phyloP scores from a whole-genome alignment of 2,797 vertebrate species.

The Netta rufina region DNA sequence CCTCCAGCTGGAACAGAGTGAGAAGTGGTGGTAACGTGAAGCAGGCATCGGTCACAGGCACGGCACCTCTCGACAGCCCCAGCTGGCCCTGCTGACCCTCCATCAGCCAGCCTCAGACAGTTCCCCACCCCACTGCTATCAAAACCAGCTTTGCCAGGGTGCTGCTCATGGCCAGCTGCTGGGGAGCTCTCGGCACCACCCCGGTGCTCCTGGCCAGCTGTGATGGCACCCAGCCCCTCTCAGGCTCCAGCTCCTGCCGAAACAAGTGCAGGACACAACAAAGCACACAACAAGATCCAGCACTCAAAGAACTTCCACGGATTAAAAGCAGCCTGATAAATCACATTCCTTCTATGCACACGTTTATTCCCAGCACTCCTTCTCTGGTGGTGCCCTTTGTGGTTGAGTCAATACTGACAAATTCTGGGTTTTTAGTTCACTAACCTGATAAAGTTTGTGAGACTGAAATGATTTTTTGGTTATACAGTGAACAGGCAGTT shows the following conservation, averaged over 20 bases:
- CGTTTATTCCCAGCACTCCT: background rate
- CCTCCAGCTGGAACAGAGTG: background rate
- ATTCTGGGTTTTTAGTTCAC: background rate
- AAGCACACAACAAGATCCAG: background rate
- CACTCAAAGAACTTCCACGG: accelerated
- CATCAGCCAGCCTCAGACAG: accelerated
- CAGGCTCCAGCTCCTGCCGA: accelerated
- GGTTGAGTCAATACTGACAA: background rate
- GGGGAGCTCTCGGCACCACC: background rate
- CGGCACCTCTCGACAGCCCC: background rate
- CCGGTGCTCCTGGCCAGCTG: background rate
- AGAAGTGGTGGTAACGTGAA: background rate
- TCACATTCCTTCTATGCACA: accelerated
- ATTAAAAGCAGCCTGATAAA: background rate
- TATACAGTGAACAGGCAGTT: background rate
- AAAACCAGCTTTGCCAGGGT: accelerated
- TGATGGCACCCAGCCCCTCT: accelerated
- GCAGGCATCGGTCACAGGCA: background rate
- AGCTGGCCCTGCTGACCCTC: background rate
- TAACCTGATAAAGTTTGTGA: too few species aligned
- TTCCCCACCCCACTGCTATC: too few species aligned
- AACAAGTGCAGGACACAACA: background rate
- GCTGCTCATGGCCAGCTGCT: background rate
- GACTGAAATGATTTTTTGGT: background rate
- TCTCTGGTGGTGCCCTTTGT: background rate